Percentiles rank a stretch among this genome's conserved stretches.
Evolutionary conservation across 2,888 invertebrate genomes (phyloP).

Genomic region (Callyntrura guangdongensis): DNA sequence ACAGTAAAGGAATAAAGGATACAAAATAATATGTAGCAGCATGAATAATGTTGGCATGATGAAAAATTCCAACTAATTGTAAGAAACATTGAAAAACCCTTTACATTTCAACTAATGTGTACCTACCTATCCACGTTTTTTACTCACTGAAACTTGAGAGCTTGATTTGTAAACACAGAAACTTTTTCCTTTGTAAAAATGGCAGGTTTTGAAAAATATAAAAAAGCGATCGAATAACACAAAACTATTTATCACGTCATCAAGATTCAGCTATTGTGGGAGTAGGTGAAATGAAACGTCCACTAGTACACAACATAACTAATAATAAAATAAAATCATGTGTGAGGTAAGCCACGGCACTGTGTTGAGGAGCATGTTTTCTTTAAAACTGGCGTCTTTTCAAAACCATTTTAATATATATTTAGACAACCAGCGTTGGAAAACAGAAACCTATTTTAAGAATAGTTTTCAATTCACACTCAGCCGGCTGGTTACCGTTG

Average conservation of each 20-base stretch:
- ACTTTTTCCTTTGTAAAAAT: not conserved
- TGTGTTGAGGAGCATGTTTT: slow-evolving; percentile 9
- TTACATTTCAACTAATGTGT: too few species aligned
- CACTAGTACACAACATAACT: not conserved
- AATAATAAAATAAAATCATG: not conserved
- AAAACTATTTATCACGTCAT: not conserved
- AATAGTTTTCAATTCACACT: too few species aligned
- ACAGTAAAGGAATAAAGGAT: too few species aligned
- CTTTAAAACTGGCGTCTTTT: not conserved
- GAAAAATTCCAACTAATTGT: too few species aligned
- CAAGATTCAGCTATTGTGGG: not conserved
- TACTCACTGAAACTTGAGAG: not conserved
- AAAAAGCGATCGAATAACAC: not conserved
- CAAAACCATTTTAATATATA: too few species aligned
- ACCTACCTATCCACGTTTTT: not conserved
- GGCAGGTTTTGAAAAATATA: not conserved
- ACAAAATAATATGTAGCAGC: too few species aligned
- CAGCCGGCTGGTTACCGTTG: too few species aligned
- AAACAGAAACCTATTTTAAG: too few species aligned
- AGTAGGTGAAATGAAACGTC: not conserved
- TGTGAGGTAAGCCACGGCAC: not conserved
- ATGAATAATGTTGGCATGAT: too few species aligned
- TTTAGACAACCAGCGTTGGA: too few species aligned
- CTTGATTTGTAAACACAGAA: slow-evolving; percentile 3
- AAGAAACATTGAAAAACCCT: too few species aligned